Evolutionary conservation across 2,888 invertebrate genomes (phyloP), one percentile per base, ranked within the genome.

Genomic region (Nycteola revayana): DNA sequence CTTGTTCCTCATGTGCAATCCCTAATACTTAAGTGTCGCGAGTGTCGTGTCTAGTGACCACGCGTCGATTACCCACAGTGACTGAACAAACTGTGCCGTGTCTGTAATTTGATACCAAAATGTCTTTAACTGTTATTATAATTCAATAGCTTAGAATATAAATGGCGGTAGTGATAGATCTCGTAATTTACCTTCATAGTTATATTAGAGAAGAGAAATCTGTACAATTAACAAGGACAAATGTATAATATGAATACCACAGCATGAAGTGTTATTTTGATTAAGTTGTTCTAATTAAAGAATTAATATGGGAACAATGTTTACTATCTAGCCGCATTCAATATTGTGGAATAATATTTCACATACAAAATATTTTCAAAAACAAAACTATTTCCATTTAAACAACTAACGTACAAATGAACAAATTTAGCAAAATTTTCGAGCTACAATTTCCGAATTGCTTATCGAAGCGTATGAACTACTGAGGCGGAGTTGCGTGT

Each of bases 401-500:
- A 39, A 28, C 37, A 9, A 45, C 44, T 48, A 26, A 38, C 49
- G 42, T 45, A 45, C 47, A 60, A 65, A 63, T 42, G 42, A 53
- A 62, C 48, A 47, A 52, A 59, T 49, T 58, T 48, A 41, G 42
- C 56, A 58, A 53, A 71, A 69, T 74, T n/a, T 71, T 68, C 21
- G 48, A 71, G 57, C 60, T 65, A 66, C 68, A 70, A 68, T 67
- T 73, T 71, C 58, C 58, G 70, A 75, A 81, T 78, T 80, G 77
- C 61, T 60, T 75, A 80, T 28, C 59, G 70, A 64, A 75, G 75
- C 68, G 76, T 67, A 70, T 57, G 65, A 81, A 73, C 79, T 82
- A 81, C 61, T 75, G 77, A 77, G 75, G 72, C 72, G 75, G 59
- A 72, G 78, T 72, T 79, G 81, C 79, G 79, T 79, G 82, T 76